Percentiles rank a stretch among this genome's conserved stretches.
These are phyloP conservation scores for Trematomus loennbergii DNA, from an alignment of 2,113 vertebrate species.

Conservation along the genomic window DNA sequence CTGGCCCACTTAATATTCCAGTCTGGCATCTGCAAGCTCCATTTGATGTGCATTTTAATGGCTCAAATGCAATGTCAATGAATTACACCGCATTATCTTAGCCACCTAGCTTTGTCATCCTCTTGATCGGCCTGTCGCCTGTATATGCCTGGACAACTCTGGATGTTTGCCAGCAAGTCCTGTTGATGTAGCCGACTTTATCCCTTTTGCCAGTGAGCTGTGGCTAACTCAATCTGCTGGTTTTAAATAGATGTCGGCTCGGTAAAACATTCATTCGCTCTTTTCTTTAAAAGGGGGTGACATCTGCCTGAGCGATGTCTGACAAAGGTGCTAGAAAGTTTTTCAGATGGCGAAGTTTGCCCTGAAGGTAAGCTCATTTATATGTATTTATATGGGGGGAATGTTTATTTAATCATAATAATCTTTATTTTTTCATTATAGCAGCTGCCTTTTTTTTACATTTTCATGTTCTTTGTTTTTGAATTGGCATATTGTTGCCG, in stretches of 20 bases:
- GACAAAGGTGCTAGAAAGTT: background rate
- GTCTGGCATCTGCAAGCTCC: constrained; percentile 43
- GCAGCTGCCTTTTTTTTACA: constrained; percentile 3
- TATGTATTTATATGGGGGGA: fast-evolving
- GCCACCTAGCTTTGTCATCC: constrained; percentile 60
- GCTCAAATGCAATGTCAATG: constrained; percentile 53
- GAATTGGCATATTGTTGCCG: background rate
- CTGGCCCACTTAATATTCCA: constrained; percentile 40
- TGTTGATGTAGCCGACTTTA: constrained; percentile 69
- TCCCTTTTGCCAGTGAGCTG: constrained; percentile 66
- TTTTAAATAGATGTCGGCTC: constrained; percentile 59
- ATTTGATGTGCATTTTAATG: constrained; percentile 51
- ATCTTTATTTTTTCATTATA: background rate
- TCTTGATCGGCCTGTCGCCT: constrained; percentile 45
- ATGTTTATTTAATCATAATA: background rate
- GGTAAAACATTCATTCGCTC: constrained; percentile 35
- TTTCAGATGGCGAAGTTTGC: constrained; percentile 28
- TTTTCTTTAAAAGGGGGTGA: constrained; percentile 49
- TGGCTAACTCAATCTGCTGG: constrained; percentile 61
- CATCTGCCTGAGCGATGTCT: constrained; percentile 29
- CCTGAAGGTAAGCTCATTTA: background rate
- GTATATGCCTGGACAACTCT: constrained; percentile 50
- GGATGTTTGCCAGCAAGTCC: constrained; percentile 66
- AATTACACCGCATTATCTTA: constrained; percentile 66
- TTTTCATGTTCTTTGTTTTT: constrained; percentile 1